Conservation (phyloP, 2,888 invertebrate species). For the Pyrrhosoma nymphula region DNA sequence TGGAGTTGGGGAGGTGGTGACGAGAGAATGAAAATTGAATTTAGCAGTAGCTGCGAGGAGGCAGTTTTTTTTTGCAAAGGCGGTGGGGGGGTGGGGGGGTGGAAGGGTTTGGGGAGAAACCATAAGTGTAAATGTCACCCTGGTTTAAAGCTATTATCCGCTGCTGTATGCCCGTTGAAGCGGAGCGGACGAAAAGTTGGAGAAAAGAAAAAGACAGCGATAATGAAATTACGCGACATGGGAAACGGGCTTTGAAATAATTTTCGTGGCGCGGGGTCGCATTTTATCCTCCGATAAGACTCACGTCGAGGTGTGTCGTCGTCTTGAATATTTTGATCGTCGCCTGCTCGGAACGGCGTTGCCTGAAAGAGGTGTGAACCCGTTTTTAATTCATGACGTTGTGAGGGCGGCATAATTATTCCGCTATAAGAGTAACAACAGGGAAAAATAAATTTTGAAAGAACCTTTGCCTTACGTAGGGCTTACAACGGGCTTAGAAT, state of each 20-base stretch:
- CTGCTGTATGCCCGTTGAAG: slow-evolving; percentile 9
- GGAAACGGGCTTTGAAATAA: slow-evolving; percentile 9
- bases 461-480: background rate
- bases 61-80: background rate
- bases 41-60: background rate
- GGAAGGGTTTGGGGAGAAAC: background rate
- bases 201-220: background rate
- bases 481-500: background rate
- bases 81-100: background rate
- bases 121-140: slow-evolving; percentile 39
- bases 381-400: background rate
- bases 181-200: background rate
- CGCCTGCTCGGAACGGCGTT: background rate
- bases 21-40: slow-evolving; percentile 11
- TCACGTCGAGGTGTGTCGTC: background rate
- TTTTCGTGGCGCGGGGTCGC: background rate
- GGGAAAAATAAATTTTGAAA: background rate
- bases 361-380: background rate
- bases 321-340: background rate
- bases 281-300: background rate
- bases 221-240: background rate
- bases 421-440: background rate
- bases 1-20: background rate
- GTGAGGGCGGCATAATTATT: background rate
- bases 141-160: slow-evolving; percentile 8